Conservation (phyloP, 2,797 vertebrate species). For the Fratercula arctica region DNA sequence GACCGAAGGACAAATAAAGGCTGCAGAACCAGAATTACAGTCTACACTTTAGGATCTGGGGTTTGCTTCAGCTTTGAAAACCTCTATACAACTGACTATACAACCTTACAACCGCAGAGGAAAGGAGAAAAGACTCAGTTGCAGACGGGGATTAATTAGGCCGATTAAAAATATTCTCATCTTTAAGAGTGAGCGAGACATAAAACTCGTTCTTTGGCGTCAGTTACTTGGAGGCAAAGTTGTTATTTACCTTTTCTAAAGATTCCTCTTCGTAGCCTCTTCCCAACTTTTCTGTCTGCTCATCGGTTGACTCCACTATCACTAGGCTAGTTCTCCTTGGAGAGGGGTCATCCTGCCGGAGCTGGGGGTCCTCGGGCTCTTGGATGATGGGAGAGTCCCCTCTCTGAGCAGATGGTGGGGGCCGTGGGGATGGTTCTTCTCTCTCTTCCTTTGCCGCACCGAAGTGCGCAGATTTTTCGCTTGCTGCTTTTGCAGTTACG, state of each 20-base stretch:
- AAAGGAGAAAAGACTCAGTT: background rate
- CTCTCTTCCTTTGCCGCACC: background rate
- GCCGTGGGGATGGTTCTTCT: background rate
- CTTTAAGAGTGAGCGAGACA: background rate
- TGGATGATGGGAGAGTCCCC: constrained; percentile 80
- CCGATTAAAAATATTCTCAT: background rate
- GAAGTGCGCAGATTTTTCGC: constrained; percentile 55
- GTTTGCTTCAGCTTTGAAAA: background rate
- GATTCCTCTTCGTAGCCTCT: constrained; percentile 79
- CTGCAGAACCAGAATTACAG: background rate
- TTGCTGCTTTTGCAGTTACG: constrained; percentile 6
- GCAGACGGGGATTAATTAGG: background rate
- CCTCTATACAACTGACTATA: background rate
- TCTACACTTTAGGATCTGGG: background rate
- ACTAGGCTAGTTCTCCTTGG: constrained; percentile 71
- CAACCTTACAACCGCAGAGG: background rate
- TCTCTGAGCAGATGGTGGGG: constrained; percentile 32
- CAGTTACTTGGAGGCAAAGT: background rate
- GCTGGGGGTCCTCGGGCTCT: constrained; percentile 75
- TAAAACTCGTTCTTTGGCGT: background rate
- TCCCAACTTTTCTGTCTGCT: constrained; percentile 77
- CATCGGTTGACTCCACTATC: constrained; percentile 80
- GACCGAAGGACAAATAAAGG: background rate
- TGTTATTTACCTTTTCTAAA: constrained; percentile 85
- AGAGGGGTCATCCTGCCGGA: constrained; percentile 39